These are phyloP conservation scores for Cheilosia vulpina DNA, from an alignment of 2,888 invertebrate genomes.

Conservation along the genomic window DNA sequence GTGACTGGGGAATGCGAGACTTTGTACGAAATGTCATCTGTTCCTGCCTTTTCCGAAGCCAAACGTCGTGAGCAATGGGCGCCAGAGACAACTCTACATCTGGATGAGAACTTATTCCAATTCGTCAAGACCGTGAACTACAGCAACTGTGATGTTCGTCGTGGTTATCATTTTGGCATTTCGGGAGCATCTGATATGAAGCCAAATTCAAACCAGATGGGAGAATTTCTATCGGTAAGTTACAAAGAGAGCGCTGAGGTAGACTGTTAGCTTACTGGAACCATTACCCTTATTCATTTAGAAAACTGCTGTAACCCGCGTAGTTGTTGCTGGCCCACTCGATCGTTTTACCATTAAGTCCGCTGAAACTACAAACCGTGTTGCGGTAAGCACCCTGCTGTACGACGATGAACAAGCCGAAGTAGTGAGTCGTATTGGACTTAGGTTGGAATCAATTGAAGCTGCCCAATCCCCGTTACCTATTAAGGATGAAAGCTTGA, in stretches of 20 bases:
- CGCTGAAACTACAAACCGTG: conserved; percentile 86
- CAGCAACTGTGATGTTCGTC: conserved; percentile 86
- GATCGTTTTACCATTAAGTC: conserved; percentile 87
- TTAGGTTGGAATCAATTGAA: conserved; percentile 83
- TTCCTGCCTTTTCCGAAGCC: conserved; percentile 85
- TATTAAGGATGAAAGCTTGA: conserved; percentile 54
- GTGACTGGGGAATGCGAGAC: conserved; percentile 89
- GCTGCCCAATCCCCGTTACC: conserved; percentile 16
- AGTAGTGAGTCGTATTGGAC: conserved; percentile 86
- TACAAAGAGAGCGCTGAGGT: too few species aligned
- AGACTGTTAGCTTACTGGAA: neutral
- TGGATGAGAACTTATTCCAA: conserved; percentile 85
- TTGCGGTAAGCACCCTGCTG: conserved; percentile 86
- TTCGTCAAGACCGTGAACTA: conserved; percentile 88
- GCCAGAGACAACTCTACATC: conserved; percentile 83
- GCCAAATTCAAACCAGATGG: conserved; percentile 84
- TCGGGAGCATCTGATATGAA: conserved; percentile 85
- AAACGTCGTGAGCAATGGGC: conserved; percentile 85
- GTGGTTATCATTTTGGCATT: conserved; percentile 88
- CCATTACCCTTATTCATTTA: conserved; percentile 78
- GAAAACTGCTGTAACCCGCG: conserved; percentile 85
- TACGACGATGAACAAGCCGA: conserved; percentile 86
- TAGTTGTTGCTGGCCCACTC: conserved; percentile 85
- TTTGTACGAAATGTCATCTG: conserved; percentile 87
- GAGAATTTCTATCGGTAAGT: conserved; percentile 84